Percentiles rank a stretch among this genome's conserved stretches.
phyloP scores from a whole-genome alignment of 2,797 vertebrate species.

The Amblyraja radiata region DNA sequence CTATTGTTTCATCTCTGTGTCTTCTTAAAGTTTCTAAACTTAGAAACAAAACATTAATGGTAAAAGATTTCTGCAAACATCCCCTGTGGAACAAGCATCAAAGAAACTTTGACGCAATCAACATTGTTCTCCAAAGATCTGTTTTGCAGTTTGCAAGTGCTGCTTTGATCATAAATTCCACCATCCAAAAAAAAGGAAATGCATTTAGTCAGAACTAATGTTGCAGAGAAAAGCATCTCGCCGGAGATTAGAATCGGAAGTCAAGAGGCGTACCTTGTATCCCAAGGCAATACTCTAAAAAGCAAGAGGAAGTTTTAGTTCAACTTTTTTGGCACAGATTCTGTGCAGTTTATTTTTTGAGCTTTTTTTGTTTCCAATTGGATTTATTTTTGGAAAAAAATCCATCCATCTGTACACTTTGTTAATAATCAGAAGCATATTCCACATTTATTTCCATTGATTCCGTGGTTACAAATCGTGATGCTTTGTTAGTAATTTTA shows the following conservation, averaged over 20 bases:
- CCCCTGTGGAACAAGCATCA: not conserved
- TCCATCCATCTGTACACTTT: not conserved
- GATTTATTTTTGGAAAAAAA: not conserved
- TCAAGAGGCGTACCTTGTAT: not conserved
- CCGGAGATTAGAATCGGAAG: not conserved
- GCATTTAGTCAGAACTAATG: constrained; percentile 35
- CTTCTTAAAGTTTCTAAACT: not conserved
- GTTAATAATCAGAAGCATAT: not conserved
- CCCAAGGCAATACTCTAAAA: not conserved
- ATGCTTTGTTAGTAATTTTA: not conserved
- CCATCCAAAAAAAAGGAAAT: constrained; percentile 11
- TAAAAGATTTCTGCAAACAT: not conserved
- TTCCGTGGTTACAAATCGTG: not conserved
- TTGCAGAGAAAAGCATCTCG: not conserved
- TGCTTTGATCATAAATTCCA: constrained; percentile 28
- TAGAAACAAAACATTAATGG: not conserved
- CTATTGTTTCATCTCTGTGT: not conserved
- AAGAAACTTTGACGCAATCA: not conserved
- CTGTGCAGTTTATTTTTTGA: not conserved
- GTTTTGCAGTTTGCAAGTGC: not conserved
- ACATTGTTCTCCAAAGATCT: constrained; percentile 1
- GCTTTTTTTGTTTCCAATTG: not conserved
- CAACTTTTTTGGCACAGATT: constrained; percentile 6
- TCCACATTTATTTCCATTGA: no score
- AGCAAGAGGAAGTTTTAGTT: not conserved